Conservation (phyloP, 2,797 vertebrate genomes). For the Bovichtus variegatus region DNA sequence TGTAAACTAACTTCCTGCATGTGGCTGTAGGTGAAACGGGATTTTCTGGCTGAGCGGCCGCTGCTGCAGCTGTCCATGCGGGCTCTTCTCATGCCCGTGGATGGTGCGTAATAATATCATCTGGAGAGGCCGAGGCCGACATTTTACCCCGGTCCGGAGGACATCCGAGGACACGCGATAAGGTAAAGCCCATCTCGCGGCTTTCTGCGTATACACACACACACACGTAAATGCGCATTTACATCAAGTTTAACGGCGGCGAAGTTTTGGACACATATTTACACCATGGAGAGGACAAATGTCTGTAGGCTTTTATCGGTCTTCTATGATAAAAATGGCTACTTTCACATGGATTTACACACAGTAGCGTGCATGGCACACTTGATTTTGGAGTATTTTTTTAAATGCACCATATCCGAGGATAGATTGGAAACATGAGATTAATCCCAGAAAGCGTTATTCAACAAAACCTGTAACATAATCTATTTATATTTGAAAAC, state of each 20-base stretch:
- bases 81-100: constrained; percentile 40
- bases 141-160: constrained; percentile 78
- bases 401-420: background rate
- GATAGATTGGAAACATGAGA: background rate
- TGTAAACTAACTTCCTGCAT: constrained; percentile 74
- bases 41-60: constrained; percentile 32
- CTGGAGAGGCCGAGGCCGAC: constrained; percentile 78
- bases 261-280: constrained; percentile 6
- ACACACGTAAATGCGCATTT: background rate
- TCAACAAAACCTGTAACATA: background rate
- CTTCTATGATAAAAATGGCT: constrained; percentile 53
- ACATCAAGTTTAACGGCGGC: background rate
- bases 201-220: fast-evolving
- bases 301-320: constrained; percentile 27
- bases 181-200: constrained; percentile 58
- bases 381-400: constrained; percentile 15
- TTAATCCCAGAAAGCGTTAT: background rate
- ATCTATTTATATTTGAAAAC: background rate
- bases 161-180: constrained; percentile 74
- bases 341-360: constrained; percentile 57
- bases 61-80: constrained; percentile 17
- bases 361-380: constrained; percentile 18
- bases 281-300: background rate
- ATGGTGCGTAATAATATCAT: constrained; percentile 68
- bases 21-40: constrained; percentile 56